Evolutionary conservation across 2,113 vertebrate genomes (phyloP), one percentile per base, ranked within the genome.

Genomic region (Erythrolamprus reginae): DNA sequence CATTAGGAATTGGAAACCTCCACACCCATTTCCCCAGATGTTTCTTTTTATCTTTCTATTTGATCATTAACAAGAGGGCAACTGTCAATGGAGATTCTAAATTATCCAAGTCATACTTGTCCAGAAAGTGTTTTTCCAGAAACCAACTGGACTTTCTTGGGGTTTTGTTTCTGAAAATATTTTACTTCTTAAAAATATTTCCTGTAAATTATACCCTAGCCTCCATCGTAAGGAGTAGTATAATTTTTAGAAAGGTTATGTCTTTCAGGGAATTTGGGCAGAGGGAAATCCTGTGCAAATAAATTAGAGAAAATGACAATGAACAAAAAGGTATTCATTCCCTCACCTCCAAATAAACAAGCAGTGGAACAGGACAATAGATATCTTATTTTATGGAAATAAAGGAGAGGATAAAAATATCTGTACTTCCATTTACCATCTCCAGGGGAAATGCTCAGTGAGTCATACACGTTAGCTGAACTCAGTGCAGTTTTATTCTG

Each of bases 391-490:
- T 56, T 83, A 89, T 58, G n/a, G 38, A 83, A 89, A 9, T 38
- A 77, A 53, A 10, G n/a, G 65, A 3, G 82, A 4, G 9, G 45
- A 19, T 90, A 10, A 56, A 92, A 90, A 87, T 61, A 21, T 70
- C 88, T 84, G 26, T 82, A 2, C 89, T 95, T 94, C 92, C 61
- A 93, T 88, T 94, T 91, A 50, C n/a, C 93, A 56, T 92, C 89
- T 93, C 91, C 33, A 92, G 94, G 89, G 91, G 93, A 92, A 92
- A 87, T 89, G 90, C 89, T 95, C 50, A 58, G 84, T 93, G 92
- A 95, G 85, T 94, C 93, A 93, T 50, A 52, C 28, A 19, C 45
- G 91, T 92, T 82, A 92, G 93, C 85, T 82, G 28, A 90, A 58
- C n/a, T 92, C 90, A 91, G 90, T 87, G 55, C n/a, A 85, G 93